Conservation (phyloP, 2,797 vertebrate species). For the Poeciliopsis presidionis region DNA sequence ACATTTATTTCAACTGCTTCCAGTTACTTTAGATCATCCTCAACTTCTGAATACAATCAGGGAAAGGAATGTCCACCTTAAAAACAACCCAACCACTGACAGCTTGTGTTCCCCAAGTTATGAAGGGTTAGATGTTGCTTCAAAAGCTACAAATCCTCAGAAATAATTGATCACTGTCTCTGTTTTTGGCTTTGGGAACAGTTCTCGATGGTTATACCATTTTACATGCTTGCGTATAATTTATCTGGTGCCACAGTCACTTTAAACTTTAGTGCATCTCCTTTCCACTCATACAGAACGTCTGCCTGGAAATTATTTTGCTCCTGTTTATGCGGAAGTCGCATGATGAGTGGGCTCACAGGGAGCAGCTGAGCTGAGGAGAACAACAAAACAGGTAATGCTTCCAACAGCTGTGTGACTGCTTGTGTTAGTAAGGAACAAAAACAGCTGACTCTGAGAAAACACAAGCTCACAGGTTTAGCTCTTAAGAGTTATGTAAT, state of each 20-base stretch:
- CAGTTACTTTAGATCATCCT: constrained; percentile 88
- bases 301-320: constrained; percentile 46
- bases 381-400: constrained; percentile 63
- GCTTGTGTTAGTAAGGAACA: constrained; percentile 23
- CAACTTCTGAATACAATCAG: constrained; percentile 88
- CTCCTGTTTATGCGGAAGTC: constrained; percentile 32
- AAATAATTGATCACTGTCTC: constrained; percentile 27
- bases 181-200: not conserved
- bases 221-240: not conserved
- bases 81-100: constrained; percentile 45
- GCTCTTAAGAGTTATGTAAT: not conserved
- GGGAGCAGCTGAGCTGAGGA: constrained; percentile 48
- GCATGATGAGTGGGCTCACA: constrained; percentile 55
- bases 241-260: not conserved
- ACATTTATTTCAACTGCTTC: constrained; percentile 92
- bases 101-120: constrained; percentile 68
- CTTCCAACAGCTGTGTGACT: constrained; percentile 55
- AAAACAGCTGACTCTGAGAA: constrained; percentile 18
- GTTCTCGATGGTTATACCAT: not conserved
- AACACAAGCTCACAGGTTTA: constrained; percentile 7
- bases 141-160: constrained; percentile 16
- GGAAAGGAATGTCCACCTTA: constrained; percentile 78
- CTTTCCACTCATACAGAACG: constrained; percentile 4
- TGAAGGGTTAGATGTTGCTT: constrained; percentile 28
- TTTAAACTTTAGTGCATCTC: not conserved